A percentile compares a stretch with the other conserved stretches of the same genome.
phyloP scores from a whole-genome alignment of 2,113 vertebrate species.

The Cynopterus brachyotis region DNA sequence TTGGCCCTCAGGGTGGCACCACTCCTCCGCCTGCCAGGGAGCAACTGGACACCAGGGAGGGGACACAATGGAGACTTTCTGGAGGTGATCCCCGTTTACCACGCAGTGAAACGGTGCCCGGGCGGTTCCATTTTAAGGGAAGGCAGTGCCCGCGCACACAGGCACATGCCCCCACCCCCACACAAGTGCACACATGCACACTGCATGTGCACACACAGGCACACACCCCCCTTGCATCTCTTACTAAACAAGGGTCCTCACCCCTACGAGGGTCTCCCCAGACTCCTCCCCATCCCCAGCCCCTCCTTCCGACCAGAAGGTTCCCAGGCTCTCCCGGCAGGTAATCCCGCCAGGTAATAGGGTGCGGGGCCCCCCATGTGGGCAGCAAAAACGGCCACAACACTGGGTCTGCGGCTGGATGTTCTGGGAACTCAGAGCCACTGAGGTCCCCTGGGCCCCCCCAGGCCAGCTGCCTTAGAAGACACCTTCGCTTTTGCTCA shows the following conservation, averaged over 20 bases:
- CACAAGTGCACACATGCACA: too few species aligned
- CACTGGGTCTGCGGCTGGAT: neutral
- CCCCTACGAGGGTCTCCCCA: neutral
- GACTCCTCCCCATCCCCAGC: fast-evolving
- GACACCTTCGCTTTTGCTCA: fast-evolving
- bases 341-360: neutral
- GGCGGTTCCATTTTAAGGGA: fast-evolving
- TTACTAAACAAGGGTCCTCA: fast-evolving
- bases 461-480: neutral
- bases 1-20: fast-evolving
- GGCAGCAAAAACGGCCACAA: fast-evolving
- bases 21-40: neutral
- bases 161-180: fast-evolving
- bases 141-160: too few species aligned
- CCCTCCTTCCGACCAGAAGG: too few species aligned
- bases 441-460: fast-evolving
- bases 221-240: fast-evolving
- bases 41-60: neutral
- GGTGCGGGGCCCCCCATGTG: neutral
- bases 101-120: fast-evolving
- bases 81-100: fast-evolving
- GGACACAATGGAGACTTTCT: fast-evolving
- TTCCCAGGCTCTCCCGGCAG: neutral
- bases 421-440: neutral
- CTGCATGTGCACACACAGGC: too few species aligned